phyloP scores from a whole-genome alignment of 2,113 vertebrate genomes.

The Crotalus helleri region DNA sequence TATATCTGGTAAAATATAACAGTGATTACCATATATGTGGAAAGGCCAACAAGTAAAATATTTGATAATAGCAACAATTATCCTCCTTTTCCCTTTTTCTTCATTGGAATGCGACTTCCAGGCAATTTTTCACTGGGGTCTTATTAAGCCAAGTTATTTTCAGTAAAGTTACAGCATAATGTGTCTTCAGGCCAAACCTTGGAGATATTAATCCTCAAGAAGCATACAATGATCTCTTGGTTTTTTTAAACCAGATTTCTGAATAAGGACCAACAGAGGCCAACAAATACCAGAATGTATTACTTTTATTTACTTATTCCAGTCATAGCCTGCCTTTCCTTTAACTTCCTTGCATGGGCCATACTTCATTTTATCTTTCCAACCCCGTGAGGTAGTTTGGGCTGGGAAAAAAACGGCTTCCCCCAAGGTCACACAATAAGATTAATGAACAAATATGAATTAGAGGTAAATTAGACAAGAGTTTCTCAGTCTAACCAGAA shows the following conservation, averaged over 20 bases:
- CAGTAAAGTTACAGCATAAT: neutral
- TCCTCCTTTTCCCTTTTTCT: neutral
- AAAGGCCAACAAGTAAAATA: neutral
- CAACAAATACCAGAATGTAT: too few species aligned
- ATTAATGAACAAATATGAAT: neutral
- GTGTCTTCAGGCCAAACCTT: neutral
- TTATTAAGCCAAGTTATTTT: neutral
- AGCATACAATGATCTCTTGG: too few species aligned
- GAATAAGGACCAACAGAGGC: too few species aligned
- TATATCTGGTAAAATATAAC: slow-evolving; percentile 75
- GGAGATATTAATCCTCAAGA: neutral
- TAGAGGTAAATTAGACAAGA: neutral
- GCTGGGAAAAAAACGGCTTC: neutral
- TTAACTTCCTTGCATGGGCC: too few species aligned
- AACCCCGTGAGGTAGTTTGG: too few species aligned
- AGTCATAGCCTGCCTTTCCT: too few species aligned
- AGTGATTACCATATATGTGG: fast-evolving
- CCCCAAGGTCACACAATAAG: neutral
- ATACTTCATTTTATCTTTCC: too few species aligned
- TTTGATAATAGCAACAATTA: neutral
- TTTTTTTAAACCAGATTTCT: too few species aligned
- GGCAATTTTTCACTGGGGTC: neutral
- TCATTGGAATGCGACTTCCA: neutral
- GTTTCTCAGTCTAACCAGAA: neutral
- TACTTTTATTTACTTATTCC: too few species aligned